Conservation (phyloP, 2,797 vertebrate genomes). For the Podarcis siculus region DNA sequence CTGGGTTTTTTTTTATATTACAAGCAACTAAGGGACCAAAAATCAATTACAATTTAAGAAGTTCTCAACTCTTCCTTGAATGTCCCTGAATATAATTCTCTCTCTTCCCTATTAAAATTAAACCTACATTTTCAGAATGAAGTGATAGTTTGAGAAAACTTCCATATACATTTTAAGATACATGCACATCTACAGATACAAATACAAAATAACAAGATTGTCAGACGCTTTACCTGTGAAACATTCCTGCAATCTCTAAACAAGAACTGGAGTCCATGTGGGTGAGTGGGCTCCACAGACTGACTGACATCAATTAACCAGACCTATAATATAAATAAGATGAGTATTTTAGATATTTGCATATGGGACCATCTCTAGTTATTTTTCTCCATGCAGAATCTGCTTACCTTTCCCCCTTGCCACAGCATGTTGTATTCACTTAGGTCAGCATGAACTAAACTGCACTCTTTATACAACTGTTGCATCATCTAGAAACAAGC, state of each 20-base stretch:
- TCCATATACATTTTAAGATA: not conserved
- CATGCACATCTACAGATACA: not conserved
- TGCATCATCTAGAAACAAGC: constrained; percentile 88
- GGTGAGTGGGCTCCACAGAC: constrained; percentile 94
- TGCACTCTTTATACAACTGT: constrained; percentile 88
- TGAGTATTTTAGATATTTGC: not conserved
- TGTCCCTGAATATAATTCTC: not conserved
- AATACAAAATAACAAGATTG: not conserved
- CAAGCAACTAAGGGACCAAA: not conserved
- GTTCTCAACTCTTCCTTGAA: not conserved
- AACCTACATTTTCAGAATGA: not conserved
- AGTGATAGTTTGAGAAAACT: not conserved
- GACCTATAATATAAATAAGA: constrained; percentile 80
- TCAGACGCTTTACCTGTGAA: constrained; percentile 83
- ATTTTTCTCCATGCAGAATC: not conserved
- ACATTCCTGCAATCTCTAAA: constrained; percentile 97
- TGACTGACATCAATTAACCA: constrained; percentile 98
- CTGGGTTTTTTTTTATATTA: not conserved
- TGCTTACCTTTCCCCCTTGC: constrained; percentile 90
- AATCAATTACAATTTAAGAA: not conserved
- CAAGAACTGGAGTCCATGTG: constrained; percentile 93
- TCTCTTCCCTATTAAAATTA: not conserved
- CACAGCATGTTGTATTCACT: constrained; percentile 99
- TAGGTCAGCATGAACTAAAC: constrained; percentile 93
- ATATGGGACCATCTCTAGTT: not conserved